Evolutionary conservation across 2,888 invertebrate genomes (phyloP), one percentile per base, ranked within the genome.

Genomic region (Parnassius smintheus): DNA sequence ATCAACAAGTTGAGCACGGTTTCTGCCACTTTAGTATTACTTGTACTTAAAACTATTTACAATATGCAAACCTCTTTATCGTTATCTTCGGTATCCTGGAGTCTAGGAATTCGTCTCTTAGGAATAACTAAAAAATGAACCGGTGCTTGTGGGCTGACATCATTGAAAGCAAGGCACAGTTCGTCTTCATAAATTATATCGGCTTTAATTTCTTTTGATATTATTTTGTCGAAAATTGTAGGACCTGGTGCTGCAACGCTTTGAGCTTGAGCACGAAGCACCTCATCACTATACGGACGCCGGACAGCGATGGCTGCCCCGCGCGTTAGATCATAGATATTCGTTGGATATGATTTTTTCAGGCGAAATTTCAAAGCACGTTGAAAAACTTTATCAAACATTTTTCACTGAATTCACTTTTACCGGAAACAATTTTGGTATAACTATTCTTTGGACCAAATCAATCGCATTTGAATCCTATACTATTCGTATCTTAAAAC

Each of bases 81-180:
- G 72, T 92, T 93, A 0, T 77, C 80, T 48, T 93, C 93, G 1
- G 90, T 88, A 42, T 94, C 93, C 67, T 94, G 93, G 49, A 97
- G 78, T 76, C 93, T 93, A 0, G 94, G 83, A 67, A 97, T 95
- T 56, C 94, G 88, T 70, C 93, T 93, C 80, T 96, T 96, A 0
- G 97, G 97, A 68, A 97, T 96, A 7, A 97, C 96, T 8, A 97
- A 89, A 77, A 97, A 96, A 83, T 97, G 97, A 0, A 94, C 93
- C 0, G 97, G 97, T 0, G 97, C 97, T 80, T 96, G 96, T 0
- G 97, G 96, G 49, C 93, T 87, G 3, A 96, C 86, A 82, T 97
- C 97, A 72, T 95, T 94, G 82, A 97, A 96, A 1, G 96, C 97
- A 56, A 97, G 81, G 78, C 96, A 96, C 76, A 93, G 81, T 1